Base-by-base conservation (phyloP, 2,113 vertebrate species). In the Ramphastos sulfuratus region DNA sequence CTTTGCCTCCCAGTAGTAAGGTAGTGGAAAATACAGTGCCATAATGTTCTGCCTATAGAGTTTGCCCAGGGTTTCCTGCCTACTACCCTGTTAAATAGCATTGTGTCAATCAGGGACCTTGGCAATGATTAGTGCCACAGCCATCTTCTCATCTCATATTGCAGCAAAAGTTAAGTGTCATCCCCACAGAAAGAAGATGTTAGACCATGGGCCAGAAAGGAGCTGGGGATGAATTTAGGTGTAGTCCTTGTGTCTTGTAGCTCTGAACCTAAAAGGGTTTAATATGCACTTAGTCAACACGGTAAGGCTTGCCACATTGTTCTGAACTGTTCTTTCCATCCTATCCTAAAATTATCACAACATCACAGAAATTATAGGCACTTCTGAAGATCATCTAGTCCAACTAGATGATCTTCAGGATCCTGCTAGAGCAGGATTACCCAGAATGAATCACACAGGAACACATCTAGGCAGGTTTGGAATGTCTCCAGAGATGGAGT, bases 91-190 rank as follows among this genome's bases (percentile, higher is more conserved):
- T 12, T 78, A 58, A 66, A 44, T 9, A 28, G 15, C 28, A 35
- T 42, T 1, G 1, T 89, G 58, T 78, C 37, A 72, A 0, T 1
- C 31, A 58, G 33, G 59, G 10, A 16, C 46, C 8, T 1, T 1
- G 42, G 28, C 33, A 5, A 6, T 2, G 2, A 9, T 58, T 44
- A 28, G 33, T 33, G 42, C 3, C 50, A 27, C 14, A 9, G 37
- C 28, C 0, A 0, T 30, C 25, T 56, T 82, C 33, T 70, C 42
- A n/a, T 15, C 11, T 23, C 11, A 2, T 18, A 18, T 19, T 0
- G 0, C 35, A 73, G 21, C 0, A 1, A 59, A 73, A 67, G 28
- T 23, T 35, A 25, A 66, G n/a, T 0, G 0, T 44, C 14, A 72
- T n/a, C 42, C 23, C 23, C 30, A 6, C 6, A 44, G 46, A 58